Base-by-base conservation (phyloP, 2,888 invertebrate species). In the Celastrina argiolus region DNA sequence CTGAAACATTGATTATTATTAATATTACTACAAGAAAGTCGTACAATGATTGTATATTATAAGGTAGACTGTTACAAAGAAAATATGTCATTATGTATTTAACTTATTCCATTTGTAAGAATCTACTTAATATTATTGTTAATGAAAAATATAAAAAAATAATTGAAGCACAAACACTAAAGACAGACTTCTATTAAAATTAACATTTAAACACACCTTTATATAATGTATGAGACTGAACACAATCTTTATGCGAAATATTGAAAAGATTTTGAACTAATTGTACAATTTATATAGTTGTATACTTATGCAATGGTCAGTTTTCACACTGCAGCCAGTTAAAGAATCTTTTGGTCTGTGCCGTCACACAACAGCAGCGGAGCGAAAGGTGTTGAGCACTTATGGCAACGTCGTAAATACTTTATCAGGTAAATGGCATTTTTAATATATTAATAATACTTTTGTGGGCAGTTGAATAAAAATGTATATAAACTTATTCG, bases 231-330 rank as follows among this genome's bases (percentile, higher is more conserved):
- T 51, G 14, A 51, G 51, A 51, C 51, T 51, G 51, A 51, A 51
- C 22, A 51, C 51, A 51, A 51, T 51, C 51, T 14, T 4, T 45
- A 22, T 51, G 12, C 8, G 51, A 51, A 51, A 51, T 51, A 14
- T 51, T 22, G 12, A 14, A 22, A 14, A 26, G 51, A 22, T 26
- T 5, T 4, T 26, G 1, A 51, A 51, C 2, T 51, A 14, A 51
- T 51, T 12, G 22, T 26, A 51, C 36, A 36, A 22, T 45, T 45
- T 10, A 18, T 22, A 51, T 26, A 14, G 12, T 51, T 51, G 51
- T 51, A 51, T 45, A 42, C 7, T 16, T 45, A 45, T n/a, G n/a
- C 18, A 45, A 45, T 22, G 51, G 51, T 51, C 51, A 51, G 51
- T 22, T 51, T 5, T 26, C 6, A 51, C 22, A 51, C 14, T 22